Evolutionary conservation across 2,888 invertebrate species (phyloP).

Genomic region (Lissonota sp.): DNA sequence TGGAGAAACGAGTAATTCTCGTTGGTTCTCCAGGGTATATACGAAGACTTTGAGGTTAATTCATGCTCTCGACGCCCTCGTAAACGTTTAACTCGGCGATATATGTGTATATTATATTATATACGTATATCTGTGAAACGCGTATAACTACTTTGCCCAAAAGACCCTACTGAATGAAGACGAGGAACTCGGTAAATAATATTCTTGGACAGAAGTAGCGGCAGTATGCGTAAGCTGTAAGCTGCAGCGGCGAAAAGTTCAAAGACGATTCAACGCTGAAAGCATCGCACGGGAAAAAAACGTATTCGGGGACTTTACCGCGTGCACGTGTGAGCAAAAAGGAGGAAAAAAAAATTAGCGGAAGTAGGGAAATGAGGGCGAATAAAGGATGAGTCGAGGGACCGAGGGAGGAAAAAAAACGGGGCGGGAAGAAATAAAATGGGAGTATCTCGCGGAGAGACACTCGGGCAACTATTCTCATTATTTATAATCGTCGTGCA

Average conservation of each 20-base stretch:
- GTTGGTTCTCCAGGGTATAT: background rate
- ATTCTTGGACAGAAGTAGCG: constrained; percentile 8
- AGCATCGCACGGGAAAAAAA: constrained; percentile 11
- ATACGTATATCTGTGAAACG: constrained; percentile 10
- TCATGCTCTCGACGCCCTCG: constrained; percentile 11
- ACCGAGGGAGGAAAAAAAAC: background rate
- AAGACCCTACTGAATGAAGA: background rate
- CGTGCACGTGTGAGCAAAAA: constrained; percentile 13
- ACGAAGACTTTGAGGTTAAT: constrained; percentile 35
- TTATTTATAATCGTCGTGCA: constrained; percentile 28
- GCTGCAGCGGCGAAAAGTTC: background rate
- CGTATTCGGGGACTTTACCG: constrained; percentile 32
- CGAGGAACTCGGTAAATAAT: constrained; percentile 39
- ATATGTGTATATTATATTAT: constrained; percentile 27
- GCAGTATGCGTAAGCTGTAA: background rate
- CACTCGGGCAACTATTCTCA: constrained; percentile 11
- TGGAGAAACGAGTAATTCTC: constrained; percentile 7
- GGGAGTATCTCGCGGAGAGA: constrained; percentile 7
- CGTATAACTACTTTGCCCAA: background rate
- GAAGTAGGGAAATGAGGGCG: background rate
- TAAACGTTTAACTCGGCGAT: constrained; percentile 24
- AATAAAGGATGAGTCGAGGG: background rate
- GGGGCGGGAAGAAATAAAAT: background rate
- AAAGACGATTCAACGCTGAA: background rate
- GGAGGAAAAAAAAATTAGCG: background rate